Evolutionary conservation across 2,797 vertebrate species (phyloP).

Genomic region (Antennarius maculatus): DNA sequence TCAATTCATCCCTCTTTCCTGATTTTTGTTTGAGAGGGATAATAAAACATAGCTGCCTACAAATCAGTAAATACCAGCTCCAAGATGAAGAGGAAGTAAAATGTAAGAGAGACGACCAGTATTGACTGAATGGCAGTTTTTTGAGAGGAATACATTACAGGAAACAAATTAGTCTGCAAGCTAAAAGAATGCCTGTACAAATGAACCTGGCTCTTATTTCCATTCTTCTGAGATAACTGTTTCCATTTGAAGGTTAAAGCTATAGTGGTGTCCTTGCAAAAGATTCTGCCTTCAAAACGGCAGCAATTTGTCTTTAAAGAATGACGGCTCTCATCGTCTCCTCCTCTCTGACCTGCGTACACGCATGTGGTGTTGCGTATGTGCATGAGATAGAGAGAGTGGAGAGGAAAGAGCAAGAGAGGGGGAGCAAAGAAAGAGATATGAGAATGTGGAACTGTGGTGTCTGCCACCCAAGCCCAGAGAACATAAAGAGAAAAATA

Average conservation of each 20-base stretch:
- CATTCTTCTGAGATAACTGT: constrained; percentile 69
- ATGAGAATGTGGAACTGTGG: constrained; percentile 75
- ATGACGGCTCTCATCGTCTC: constrained; percentile 70
- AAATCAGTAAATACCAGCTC: constrained; percentile 30
- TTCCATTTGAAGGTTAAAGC: constrained; percentile 74
- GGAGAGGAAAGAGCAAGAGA: constrained; percentile 46
- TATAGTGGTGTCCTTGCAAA: constrained; percentile 62
- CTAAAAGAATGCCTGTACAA: constrained; percentile 65
- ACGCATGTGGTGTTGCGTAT: constrained; percentile 41
- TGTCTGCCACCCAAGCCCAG: constrained; percentile 79
- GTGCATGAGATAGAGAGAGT: constrained; percentile 47
- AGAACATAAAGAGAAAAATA: constrained; percentile 86
- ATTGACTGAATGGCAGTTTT: constrained; percentile 35
- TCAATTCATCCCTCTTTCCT: constrained; percentile 18
- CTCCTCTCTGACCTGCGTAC: constrained; percentile 66
- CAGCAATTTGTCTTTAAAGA: constrained; percentile 69
- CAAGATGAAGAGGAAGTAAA: constrained; percentile 27
- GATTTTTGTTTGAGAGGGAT: constrained; percentile 10
- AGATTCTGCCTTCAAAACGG: constrained; percentile 61
- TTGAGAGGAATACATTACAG: constrained; percentile 62
- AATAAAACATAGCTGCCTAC: constrained; percentile 15
- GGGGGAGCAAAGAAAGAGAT: constrained; percentile 64
- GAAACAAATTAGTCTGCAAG: constrained; percentile 73
- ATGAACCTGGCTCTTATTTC: constrained; percentile 63
- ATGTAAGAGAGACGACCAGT: constrained; percentile 30